Evolutionary conservation across 2,113 vertebrate species (phyloP), one percentile per base, ranked within the genome.

Genomic region (Theristicus caerulescens): DNA sequence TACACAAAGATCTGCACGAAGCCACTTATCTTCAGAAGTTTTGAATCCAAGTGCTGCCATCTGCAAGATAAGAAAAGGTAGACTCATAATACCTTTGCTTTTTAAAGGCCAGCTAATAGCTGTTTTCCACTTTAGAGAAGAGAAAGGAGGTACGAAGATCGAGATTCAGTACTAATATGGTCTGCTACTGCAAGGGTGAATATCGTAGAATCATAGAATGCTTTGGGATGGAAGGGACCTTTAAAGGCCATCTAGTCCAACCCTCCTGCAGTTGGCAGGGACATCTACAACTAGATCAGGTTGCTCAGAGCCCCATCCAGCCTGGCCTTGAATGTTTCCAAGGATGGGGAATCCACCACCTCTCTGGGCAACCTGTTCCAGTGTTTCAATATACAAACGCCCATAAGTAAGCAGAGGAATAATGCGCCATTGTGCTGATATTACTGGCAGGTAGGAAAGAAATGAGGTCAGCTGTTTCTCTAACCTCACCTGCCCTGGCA

Each of bases 1-100:
- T 12, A 38, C 62, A 9, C 34, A 49, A 69, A 47, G 42, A 26
- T 38, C 40, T 58, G 31, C 21, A 6, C 0, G 1, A 58, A 62
- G n/a, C 31, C 36, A 13, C 38, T n/a, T 2, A 0, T 54, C 82
- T 44, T 77, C 32, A 17, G 14, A 18, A 26, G 59, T 24, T 57
- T 40, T 25, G 40, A 51, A 26, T 40, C 61, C 38, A 4, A 34
- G 17, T 27, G 5, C 16, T 46, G 20, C 22, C 55, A 32, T 34
- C 59, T 59, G 25, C 27, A 46, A 70, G 49, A 12, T 18, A 36
- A 18, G 24, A 32, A 42, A 46, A 66, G 22, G 34, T 11, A 69
- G 7, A 8, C 5, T 59, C 5, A 0, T 11, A 32, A 26, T 16
- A n/a, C 32, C 19, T 10, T 1, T 19, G 24, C 19, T 58, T 82